Conservation (phyloP, 2,888 invertebrate species). For the Girardia tigrina region DNA sequence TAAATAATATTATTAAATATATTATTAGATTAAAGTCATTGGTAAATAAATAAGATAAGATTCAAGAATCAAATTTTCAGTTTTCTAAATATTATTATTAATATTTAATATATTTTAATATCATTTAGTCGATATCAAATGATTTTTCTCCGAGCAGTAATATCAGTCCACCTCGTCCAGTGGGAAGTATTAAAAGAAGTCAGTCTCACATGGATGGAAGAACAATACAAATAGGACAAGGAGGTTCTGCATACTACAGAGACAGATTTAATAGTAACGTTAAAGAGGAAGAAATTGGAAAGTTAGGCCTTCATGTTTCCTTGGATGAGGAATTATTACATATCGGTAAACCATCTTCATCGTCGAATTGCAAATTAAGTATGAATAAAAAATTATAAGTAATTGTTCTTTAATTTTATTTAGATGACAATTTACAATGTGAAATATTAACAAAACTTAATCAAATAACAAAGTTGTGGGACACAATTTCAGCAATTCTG, state of each 20-base stretch:
- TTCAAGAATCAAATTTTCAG: too few species aligned
- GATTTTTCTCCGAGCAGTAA: neutral
- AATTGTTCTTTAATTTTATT: neutral
- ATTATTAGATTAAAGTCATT: too few species aligned
- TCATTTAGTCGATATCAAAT: neutral
- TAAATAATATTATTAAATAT: too few species aligned
- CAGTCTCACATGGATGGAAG: constrained; percentile 6
- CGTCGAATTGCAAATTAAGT: neutral
- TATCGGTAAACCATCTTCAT: neutral
- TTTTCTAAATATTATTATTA: too few species aligned
- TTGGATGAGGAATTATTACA: constrained; percentile 11
- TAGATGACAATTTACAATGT: constrained; percentile 7
- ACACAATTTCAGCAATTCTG: neutral
- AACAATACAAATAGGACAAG: neutral
- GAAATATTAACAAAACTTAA: neutral
- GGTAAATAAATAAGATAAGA: too few species aligned
- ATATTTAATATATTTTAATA: too few species aligned
- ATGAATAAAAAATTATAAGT: neutral
- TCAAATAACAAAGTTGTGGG: neutral
- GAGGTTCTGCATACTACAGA: neutral
- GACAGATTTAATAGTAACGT: constrained; percentile 3
- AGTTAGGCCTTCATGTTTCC: neutral
- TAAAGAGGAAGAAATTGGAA: neutral
- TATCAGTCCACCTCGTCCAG: neutral
- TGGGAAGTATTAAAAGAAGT: neutral